Evolutionary conservation across 2,113 vertebrate genomes (phyloP).

Genomic region (Aptenodytes forsteri): DNA sequence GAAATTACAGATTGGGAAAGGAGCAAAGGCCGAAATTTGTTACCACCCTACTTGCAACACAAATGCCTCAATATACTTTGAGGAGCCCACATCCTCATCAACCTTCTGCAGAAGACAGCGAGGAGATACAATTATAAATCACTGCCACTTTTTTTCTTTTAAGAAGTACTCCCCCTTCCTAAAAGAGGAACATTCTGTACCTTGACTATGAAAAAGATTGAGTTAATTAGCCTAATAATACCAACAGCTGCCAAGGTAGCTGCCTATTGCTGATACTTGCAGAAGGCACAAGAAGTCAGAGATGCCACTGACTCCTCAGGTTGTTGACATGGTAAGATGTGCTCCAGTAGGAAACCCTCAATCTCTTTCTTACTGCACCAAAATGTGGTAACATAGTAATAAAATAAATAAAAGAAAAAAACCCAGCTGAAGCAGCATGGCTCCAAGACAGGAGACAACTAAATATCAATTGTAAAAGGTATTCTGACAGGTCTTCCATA

Average conservation of each 20-base stretch:
- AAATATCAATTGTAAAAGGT: neutral
- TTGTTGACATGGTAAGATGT: neutral
- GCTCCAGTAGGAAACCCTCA: neutral
- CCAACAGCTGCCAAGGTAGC: neutral
- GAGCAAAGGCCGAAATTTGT: neutral
- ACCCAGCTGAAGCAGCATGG: neutral
- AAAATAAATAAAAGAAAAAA: neutral
- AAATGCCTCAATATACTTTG: neutral
- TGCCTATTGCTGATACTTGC: neutral
- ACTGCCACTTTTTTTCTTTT: neutral
- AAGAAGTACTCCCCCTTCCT: neutral
- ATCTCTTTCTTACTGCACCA: neutral
- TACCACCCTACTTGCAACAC: neutral
- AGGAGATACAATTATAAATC: neutral
- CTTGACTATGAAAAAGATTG: neutral
- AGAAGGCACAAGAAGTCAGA: neutral
- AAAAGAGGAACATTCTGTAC: neutral
- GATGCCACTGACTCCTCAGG: neutral
- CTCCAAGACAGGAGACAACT: neutral
- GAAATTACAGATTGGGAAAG: neutral
- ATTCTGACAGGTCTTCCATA: neutral
- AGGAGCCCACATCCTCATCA: neutral
- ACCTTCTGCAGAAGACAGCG: neutral
- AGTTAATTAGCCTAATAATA: neutral
- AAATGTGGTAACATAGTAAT: neutral